Evolutionary conservation across 2,888 invertebrate genomes (phyloP).

Genomic region (Melanotus villosus): DNA sequence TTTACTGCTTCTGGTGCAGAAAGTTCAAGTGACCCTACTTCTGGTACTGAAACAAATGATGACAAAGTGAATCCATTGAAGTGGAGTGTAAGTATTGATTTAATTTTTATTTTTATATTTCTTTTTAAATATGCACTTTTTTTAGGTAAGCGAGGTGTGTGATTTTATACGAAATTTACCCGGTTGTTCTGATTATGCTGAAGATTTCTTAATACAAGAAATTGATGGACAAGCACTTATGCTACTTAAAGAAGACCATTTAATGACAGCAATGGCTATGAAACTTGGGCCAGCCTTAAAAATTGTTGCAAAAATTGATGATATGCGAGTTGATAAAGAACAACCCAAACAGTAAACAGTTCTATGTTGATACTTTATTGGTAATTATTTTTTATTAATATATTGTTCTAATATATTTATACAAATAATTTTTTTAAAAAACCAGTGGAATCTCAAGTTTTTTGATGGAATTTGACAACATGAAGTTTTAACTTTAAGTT

Average conservation of each 20-base stretch:
- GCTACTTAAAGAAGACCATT: slow-evolving; percentile 92
- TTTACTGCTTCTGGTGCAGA: slow-evolving; percentile 67
- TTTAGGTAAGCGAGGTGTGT: slow-evolving; percentile 87
- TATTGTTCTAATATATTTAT: background rate
- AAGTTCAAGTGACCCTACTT: slow-evolving; percentile 63
- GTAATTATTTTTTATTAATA: background rate
- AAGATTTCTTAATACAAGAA: slow-evolving; percentile 95
- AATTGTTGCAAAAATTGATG: slow-evolving; percentile 93
- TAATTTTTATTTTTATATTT: background rate
- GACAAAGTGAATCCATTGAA: slow-evolving; percentile 76
- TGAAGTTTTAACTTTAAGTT: no score
- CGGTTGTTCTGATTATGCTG: slow-evolving; percentile 93
- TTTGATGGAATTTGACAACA: no score
- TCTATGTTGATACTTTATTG: slow-evolving; percentile 14
- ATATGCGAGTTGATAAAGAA: slow-evolving; percentile 79
- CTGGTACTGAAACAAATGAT: slow-evolving; percentile 61
- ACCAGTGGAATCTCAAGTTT: no score
- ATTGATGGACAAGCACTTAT: slow-evolving; percentile 96
- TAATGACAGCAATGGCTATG: slow-evolving; percentile 95
- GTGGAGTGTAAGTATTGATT: slow-evolving; percentile 72
- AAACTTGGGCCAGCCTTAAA: slow-evolving; percentile 96
- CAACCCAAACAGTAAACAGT: slow-evolving; percentile 61
- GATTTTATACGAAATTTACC: slow-evolving; percentile 91
- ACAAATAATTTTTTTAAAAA: no score
- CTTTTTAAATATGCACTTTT: slow-evolving; percentile 33